phyloP scores from a whole-genome alignment of 2,888 invertebrate genomes.

The Lymantria monacha region DNA sequence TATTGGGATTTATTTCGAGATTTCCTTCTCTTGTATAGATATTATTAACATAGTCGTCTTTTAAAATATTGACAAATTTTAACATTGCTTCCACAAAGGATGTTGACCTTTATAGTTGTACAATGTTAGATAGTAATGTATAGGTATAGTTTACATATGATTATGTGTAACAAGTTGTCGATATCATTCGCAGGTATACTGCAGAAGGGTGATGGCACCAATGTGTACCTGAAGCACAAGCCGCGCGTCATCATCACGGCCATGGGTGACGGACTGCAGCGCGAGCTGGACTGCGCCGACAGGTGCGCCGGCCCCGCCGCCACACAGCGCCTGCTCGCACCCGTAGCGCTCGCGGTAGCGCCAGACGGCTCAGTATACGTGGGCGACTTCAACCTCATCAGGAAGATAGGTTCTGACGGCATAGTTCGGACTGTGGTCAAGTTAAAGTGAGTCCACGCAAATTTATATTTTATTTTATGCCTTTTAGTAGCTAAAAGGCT shows the following conservation, averaged over 20 bases:
- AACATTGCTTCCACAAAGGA: too few relatives aligned
- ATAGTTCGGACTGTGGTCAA: slow-evolving; percentile 90
- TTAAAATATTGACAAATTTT: too few relatives aligned
- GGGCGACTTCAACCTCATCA: slow-evolving; percentile 96
- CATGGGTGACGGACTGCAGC: slow-evolving; percentile 95
- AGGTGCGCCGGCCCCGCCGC: slow-evolving; percentile 88
- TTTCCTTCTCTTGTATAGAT: too few relatives aligned
- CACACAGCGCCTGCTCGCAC: slow-evolving; percentile 92
- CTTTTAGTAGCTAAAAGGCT: neutral
- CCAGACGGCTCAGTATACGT: slow-evolving; percentile 97
- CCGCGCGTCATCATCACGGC: slow-evolving; percentile 94
- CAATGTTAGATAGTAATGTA: too few relatives aligned
- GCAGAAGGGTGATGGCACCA: slow-evolving; percentile 98
- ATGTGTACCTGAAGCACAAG: slow-evolving; percentile 96
- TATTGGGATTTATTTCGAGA: too few relatives aligned
- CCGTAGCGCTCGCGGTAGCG: slow-evolving; percentile 95
- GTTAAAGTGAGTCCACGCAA: slow-evolving; percentile 86
- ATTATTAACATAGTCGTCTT: too few relatives aligned
- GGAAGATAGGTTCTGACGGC: slow-evolving; percentile 93
- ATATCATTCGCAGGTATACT: slow-evolving; percentile 87
- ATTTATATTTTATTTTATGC: neutral
- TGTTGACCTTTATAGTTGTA: too few relatives aligned
- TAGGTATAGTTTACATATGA: too few relatives aligned
- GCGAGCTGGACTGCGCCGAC: slow-evolving; percentile 89
- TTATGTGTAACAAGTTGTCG: too few relatives aligned